These are phyloP conservation scores for Cantharis nigra DNA, from an alignment of 2,888 invertebrate species.

Conservation along the genomic window DNA sequence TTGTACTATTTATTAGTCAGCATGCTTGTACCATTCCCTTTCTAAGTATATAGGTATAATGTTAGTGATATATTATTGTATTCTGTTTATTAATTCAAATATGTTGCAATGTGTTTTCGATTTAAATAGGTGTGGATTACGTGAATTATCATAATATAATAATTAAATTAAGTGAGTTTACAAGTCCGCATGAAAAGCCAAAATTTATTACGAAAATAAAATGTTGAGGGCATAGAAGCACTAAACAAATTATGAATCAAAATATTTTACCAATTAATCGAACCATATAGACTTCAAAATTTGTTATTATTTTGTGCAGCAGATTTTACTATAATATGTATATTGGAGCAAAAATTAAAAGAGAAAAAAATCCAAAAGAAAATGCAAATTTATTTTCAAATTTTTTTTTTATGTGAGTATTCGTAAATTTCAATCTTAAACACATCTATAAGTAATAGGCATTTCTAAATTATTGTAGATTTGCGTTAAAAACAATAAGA, in stretches of 20 bases:
- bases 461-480: conserved; percentile 2
- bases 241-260: no score
- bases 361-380: conserved; percentile 65
- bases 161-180: no score
- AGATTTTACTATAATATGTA: neutral
- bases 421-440: no score
- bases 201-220: no score
- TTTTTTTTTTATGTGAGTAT: conserved; percentile 67
- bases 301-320: neutral
- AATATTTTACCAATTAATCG: neutral
- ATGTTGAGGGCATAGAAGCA: no score
- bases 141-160: no score
- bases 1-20: neutral
- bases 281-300: neutral
- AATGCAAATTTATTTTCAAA: conserved; percentile 66
- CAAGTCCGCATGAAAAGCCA: no score
- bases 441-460: neutral
- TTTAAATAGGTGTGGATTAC: no score
- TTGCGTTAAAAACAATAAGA: conserved; percentile 11
- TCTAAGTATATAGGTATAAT: neutral
- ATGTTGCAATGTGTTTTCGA: no score
- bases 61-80: neutral
- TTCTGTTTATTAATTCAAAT: no score
- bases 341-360: conserved; percentile 31
- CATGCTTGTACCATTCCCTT: neutral